These are phyloP conservation scores for Lysiphlebus fabarum DNA, from an alignment of 1,140 invertebrate genomes.

Conservation along the genomic window DNA sequence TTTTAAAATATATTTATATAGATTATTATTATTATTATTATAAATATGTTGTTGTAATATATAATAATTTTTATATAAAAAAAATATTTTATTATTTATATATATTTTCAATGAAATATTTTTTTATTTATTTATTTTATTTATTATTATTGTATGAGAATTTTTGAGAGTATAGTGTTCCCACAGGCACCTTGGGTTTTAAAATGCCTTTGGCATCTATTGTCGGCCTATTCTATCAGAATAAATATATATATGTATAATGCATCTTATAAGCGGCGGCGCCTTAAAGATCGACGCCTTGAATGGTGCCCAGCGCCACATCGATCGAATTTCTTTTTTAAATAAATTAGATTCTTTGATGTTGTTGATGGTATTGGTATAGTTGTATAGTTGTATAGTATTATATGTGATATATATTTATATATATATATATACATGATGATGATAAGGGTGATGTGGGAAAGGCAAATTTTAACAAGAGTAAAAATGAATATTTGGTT, in stretches of 20 bases:
- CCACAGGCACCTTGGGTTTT: constrained; percentile 2
- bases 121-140: constrained; percentile 4
- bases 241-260: no score
- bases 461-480: constrained; percentile 17
- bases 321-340: constrained; percentile 43
- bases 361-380: constrained; percentile 30
- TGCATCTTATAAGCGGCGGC: constrained; percentile 56
- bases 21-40: no score
- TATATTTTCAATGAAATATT: constrained; percentile 2
- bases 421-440: no score
- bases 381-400: no score
- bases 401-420: no score
- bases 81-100: no score
- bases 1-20: no score
- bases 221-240: constrained; percentile 47
- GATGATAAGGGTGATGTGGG: constrained; percentile 20
- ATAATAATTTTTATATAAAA: no score
- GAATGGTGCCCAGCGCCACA: not conserved
- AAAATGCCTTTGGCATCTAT: constrained; percentile 32
- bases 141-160: not conserved
- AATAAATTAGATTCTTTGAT: constrained; percentile 54
- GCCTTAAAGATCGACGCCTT: constrained; percentile 55
- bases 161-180: not conserved
- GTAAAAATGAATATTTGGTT: no score
- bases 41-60: no score